These are phyloP conservation scores for Trachelus stipa DNA, from an alignment of 2,888 invertebrate species.

Conservation along the genomic window DNA sequence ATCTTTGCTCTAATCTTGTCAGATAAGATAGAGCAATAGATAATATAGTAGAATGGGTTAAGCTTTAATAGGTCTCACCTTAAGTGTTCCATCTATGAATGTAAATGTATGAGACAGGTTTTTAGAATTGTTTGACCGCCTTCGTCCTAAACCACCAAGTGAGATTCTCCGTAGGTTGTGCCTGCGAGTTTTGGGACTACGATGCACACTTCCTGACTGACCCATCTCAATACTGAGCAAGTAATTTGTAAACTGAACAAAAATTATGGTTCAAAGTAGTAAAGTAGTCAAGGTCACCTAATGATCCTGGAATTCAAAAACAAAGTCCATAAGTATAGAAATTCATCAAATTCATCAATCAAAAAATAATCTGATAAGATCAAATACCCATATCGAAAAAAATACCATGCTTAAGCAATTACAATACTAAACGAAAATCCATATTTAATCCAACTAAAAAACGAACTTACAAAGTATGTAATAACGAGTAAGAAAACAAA, in stretches of 20 bases:
- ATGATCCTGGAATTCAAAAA: not conserved
- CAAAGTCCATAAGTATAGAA: not conserved
- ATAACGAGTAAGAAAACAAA: not conserved
- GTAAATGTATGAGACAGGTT: constrained; percentile 39
- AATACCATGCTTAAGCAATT: not conserved
- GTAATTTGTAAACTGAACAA: not conserved
- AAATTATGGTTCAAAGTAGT: not conserved
- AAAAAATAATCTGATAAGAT: not conserved
- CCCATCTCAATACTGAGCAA: constrained; percentile 29
- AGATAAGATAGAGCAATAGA: constrained; percentile 1
- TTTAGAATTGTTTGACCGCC: constrained; percentile 31
- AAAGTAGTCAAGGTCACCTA: not conserved
- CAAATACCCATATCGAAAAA: not conserved
- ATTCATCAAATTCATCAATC: not conserved
- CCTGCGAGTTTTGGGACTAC: constrained; percentile 29
- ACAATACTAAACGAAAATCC: too few species aligned
- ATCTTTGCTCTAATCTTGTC: not conserved
- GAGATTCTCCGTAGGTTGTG: constrained; percentile 32
- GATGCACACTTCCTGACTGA: constrained; percentile 37
- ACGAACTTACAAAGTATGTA: not conserved
- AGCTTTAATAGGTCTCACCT: constrained; percentile 27
- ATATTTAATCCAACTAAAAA: not conserved
- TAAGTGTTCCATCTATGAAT: constrained; percentile 37
- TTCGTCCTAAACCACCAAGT: constrained; percentile 30
- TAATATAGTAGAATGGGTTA: not conserved